Evolutionary conservation across 2,888 invertebrate species (phyloP).

Genomic region (Pterostichus niger): DNA sequence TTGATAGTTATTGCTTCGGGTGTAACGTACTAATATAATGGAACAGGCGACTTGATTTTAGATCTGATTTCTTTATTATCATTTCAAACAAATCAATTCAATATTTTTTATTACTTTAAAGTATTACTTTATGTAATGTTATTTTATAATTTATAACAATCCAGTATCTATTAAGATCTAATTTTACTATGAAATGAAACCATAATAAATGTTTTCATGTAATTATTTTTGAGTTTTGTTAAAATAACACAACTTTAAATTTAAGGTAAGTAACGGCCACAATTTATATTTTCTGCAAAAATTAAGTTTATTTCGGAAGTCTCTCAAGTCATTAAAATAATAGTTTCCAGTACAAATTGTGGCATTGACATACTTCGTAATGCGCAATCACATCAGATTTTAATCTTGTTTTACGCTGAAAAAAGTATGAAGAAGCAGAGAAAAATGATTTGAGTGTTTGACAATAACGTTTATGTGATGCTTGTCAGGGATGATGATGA

Average conservation of each 20-base stretch:
- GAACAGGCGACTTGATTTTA: background rate
- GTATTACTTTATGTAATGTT: background rate
- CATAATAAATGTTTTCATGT: too few relatives aligned
- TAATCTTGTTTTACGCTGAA: background rate
- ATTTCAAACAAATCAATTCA: background rate
- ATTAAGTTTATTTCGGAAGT: too few relatives aligned
- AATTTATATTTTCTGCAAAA: too few relatives aligned
- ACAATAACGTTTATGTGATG: background rate
- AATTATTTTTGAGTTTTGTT: too few relatives aligned
- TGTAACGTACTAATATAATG: background rate
- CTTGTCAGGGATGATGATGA: constrained; percentile 68
- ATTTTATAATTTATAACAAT: background rate
- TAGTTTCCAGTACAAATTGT: background rate
- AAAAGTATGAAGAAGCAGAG: constrained; percentile 16
- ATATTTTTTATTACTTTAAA: too few relatives aligned
- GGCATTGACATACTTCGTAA: background rate
- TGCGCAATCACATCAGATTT: constrained; percentile 19
- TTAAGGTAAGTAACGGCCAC: too few relatives aligned
- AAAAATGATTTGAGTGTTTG: background rate
- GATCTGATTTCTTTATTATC: background rate
- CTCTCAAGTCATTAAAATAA: too few relatives aligned
- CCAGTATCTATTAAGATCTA: too few relatives aligned
- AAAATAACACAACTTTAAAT: too few relatives aligned
- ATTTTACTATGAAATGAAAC: too few relatives aligned
- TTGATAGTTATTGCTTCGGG: background rate